Conservation (phyloP, 2,113 vertebrate genomes). For the Sylvia atricapilla region DNA sequence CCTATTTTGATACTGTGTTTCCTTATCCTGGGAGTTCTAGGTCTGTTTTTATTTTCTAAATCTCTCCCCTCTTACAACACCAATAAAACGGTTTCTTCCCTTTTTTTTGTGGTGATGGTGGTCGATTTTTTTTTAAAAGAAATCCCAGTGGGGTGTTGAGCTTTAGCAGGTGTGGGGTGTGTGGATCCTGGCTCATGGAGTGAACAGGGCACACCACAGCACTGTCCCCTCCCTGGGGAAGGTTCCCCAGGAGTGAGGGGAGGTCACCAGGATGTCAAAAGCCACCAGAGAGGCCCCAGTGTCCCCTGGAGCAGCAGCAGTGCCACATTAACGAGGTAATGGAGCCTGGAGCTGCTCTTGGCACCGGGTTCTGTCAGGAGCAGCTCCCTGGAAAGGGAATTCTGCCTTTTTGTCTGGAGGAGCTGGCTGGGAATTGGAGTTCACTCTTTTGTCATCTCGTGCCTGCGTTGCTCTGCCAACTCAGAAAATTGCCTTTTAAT, state of each 20-base stretch:
- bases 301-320: background rate
- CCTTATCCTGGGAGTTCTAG: background rate
- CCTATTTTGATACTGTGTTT: constrained; percentile 20
- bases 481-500: constrained; percentile 76
- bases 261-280: constrained; percentile 5
- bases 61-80: background rate
- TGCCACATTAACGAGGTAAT: background rate
- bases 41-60: constrained; percentile 45
- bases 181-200: background rate
- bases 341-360: background rate
- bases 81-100: constrained; percentile 40
- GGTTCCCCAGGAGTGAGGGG: background rate
- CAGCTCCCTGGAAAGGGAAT: background rate
- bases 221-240: background rate
- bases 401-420: background rate
- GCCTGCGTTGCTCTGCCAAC: constrained; percentile 68
- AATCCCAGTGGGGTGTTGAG: rapidly evolving
- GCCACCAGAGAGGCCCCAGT: background rate
- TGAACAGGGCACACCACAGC: background rate
- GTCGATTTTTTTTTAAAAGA: background rate
- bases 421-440: background rate
- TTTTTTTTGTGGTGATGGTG: background rate
- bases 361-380: background rate
- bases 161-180: background rate
- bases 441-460: constrained; percentile 48